Conservation (phyloP, 2,797 vertebrate genomes). For the Micromesistius poutassou region DNA sequence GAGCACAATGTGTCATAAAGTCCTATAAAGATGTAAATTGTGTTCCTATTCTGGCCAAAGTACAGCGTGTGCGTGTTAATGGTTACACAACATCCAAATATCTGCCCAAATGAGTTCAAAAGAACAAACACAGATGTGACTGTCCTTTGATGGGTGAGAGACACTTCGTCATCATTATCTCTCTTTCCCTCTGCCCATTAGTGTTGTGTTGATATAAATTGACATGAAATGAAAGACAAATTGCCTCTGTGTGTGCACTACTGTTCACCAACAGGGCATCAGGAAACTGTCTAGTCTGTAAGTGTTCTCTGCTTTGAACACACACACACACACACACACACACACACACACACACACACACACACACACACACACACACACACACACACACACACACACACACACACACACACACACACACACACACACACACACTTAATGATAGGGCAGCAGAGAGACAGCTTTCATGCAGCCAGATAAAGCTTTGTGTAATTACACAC, state of each 20-base stretch:
- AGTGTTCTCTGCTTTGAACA: too few relatives aligned
- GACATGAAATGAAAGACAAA: not conserved
- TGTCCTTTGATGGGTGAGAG: not conserved
- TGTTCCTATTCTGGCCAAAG: not conserved
- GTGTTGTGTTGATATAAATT: too few relatives aligned
- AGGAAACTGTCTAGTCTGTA: too few relatives aligned
- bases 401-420: slow-evolving; percentile 12
- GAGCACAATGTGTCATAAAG: not conserved
- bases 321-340: too few relatives aligned
- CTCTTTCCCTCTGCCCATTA: not conserved
- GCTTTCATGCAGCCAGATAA: not conserved
- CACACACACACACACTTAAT: slow-evolving; percentile 4
- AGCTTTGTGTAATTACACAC: slow-evolving; percentile 1
- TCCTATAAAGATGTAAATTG: not conserved
- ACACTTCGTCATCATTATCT: not conserved
- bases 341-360: not conserved
- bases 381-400: not conserved
- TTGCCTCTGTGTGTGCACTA: not conserved
- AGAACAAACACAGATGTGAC: not conserved
- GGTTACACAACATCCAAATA: not conserved
- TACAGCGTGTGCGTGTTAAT: not conserved
- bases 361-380: not conserved
- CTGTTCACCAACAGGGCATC: not conserved
- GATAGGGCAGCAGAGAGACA: not conserved
- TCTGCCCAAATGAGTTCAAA: not conserved